phyloP scores from a whole-genome alignment of 2,797 vertebrate species.

The Propithecus deckenii region DNA sequence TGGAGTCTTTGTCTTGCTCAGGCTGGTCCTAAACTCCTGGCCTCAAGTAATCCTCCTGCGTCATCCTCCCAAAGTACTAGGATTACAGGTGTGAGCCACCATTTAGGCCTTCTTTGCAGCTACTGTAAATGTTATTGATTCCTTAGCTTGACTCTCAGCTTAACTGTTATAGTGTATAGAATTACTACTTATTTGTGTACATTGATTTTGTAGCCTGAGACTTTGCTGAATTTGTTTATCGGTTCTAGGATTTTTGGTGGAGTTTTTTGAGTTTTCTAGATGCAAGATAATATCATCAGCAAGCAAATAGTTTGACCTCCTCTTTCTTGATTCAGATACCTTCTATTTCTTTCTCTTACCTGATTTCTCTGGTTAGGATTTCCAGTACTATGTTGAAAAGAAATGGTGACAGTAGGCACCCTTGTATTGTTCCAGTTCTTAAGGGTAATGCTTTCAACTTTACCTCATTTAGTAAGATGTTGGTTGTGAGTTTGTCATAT shows the following conservation, averaged over 20 bases:
- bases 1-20: too few relatives aligned
- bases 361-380: background rate
- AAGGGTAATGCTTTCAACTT: background rate
- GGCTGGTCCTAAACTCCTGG: too few relatives aligned
- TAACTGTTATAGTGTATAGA: too few relatives aligned
- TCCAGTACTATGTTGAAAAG: background rate
- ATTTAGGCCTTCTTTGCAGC: too few relatives aligned
- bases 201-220: too few relatives aligned
- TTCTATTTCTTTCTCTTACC: background rate
- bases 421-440: background rate
- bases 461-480: background rate
- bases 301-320: background rate
- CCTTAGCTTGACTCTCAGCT: too few relatives aligned
- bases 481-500: background rate
- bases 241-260: background rate
- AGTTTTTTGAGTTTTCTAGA: background rate
- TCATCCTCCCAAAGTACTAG: too few relatives aligned
- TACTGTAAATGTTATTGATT: too few relatives aligned
- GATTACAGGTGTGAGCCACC: too few relatives aligned
- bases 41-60: too few relatives aligned
- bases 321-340: background rate
- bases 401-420: background rate
- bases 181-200: too few relatives aligned
- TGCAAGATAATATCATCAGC: background rate
- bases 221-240: background rate